Percentiles rank a stretch among this genome's conserved stretches.
Conservation (phyloP, 2,888 invertebrate species). For the Ellobium chinense region DNA sequence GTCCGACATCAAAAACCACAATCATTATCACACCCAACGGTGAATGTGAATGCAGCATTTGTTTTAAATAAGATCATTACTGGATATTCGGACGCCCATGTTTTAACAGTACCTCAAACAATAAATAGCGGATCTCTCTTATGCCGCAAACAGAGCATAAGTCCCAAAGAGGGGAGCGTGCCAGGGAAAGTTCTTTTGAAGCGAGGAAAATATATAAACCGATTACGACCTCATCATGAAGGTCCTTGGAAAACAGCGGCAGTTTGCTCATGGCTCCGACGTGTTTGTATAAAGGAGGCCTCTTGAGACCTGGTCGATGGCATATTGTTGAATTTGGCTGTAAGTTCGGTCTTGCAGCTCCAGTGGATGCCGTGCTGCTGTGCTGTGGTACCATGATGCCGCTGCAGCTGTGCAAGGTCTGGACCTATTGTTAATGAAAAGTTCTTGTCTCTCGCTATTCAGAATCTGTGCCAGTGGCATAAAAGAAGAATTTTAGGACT, state of each 20-base stretch:
- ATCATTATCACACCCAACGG: neutral
- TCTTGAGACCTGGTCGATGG: neutral
- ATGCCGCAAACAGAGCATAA: neutral
- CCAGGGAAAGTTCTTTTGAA: neutral
- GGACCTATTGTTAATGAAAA: too few relatives aligned
- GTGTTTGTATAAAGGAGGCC: neutral
- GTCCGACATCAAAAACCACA: neutral
- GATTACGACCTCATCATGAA: neutral
- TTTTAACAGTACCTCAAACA: neutral
- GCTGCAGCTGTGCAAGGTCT: too few relatives aligned
- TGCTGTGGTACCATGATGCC: too few relatives aligned
- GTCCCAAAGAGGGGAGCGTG: neutral
- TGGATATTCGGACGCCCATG: neutral
- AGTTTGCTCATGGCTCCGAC: neutral
- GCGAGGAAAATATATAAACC: neutral
- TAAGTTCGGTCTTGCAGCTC: too few relatives aligned
- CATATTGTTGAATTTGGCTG: too few relatives aligned
- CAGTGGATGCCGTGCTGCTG: too few relatives aligned
- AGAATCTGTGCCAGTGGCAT: too few relatives aligned
- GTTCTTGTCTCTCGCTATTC: too few relatives aligned
- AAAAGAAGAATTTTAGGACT: too few relatives aligned
- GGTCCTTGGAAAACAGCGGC: neutral
- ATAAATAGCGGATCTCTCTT: neutral
- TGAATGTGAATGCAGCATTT: neutral
- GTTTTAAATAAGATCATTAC: neutral